Evolutionary conservation across 2,113 vertebrate genomes (phyloP).

Genomic region (Sigmodon hispidus): DNA sequence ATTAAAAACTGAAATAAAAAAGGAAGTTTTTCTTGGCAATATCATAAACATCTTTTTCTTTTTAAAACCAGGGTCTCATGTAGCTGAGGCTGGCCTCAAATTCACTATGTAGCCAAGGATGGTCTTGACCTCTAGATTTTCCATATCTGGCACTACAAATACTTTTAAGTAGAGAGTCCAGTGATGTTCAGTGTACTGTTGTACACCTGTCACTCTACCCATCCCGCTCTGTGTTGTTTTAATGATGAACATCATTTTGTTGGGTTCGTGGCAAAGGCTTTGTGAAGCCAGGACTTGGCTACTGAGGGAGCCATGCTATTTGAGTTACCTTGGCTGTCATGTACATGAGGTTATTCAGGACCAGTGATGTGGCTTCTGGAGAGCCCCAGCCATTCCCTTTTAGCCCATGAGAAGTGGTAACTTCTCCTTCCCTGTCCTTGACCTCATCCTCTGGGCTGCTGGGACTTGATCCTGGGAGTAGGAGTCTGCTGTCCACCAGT

Average conservation of each 20-base stretch:
- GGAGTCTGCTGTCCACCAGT: slow-evolving; percentile 95
- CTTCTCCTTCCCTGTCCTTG: slow-evolving; percentile 87
- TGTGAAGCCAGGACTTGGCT: background rate
- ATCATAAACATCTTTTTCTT: background rate
- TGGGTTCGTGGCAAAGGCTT: background rate
- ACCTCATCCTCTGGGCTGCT: slow-evolving; percentile 95
- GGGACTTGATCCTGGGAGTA: slow-evolving; percentile 95
- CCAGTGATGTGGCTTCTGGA: slow-evolving; percentile 95
- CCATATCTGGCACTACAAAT: background rate
- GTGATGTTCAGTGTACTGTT: background rate
- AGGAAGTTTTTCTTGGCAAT: background rate
- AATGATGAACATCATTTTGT: background rate
- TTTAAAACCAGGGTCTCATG: background rate
- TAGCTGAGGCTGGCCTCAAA: background rate
- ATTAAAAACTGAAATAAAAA: background rate
- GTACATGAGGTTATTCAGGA: slow-evolving; percentile 99
- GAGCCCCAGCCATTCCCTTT: slow-evolving; percentile 98
- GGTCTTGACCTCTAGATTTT: background rate
- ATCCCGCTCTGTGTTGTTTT: background rate
- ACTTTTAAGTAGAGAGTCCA: background rate
- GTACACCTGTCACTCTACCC: no score
- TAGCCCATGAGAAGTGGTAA: slow-evolving; percentile 86
- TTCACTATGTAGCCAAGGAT: background rate
- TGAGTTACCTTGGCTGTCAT: slow-evolving; percentile 97
- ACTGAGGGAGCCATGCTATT: rapidly evolving